A percentile compares a stretch with the other conserved stretches of the same genome.
Evolutionary conservation across 1,140 invertebrate genomes (phyloP).

Genomic region (Cydia fagiglandana): DNA sequence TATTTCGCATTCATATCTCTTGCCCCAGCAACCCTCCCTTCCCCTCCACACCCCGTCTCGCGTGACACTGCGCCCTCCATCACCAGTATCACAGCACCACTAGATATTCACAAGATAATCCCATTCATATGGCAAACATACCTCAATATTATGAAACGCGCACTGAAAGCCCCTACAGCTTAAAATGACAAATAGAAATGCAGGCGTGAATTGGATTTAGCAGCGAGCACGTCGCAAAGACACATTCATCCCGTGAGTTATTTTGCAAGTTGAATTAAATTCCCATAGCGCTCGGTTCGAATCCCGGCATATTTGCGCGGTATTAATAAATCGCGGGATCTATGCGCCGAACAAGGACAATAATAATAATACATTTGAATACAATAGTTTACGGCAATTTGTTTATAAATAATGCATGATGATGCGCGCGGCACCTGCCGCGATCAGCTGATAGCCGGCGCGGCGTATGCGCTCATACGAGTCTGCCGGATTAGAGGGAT

Average conservation of each 20-base stretch:
- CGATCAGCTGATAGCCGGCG: conserved; percentile 29
- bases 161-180: neutral
- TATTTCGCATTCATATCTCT: neutral
- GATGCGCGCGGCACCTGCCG: conserved; percentile 24
- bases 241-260: conserved; percentile 11
- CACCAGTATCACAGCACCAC: neutral
- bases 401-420: conserved; percentile 30
- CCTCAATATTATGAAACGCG: conserved; percentile 21
- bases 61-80: conserved; percentile 7
- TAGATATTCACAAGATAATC: conserved; percentile 9
- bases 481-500: neutral
- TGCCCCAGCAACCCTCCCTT: neutral
- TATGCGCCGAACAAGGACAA: conserved; percentile 23
- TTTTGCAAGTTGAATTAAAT: neutral
- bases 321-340: conserved; percentile 14
- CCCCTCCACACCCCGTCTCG: neutral
- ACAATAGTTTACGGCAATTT: conserved; percentile 32
- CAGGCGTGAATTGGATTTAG: conserved; percentile 13
- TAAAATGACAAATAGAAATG: neutral
- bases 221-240: neutral
- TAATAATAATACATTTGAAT: conserved; percentile 32
- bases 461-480: neutral
- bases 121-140: conserved; percentile 1
- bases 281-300: neutral
- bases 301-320: neutral